Percentiles rank a stretch among this genome's conserved stretches.
phyloP scores from a whole-genome alignment of 2,113 vertebrate genomes.

The Rynchops niger region DNA sequence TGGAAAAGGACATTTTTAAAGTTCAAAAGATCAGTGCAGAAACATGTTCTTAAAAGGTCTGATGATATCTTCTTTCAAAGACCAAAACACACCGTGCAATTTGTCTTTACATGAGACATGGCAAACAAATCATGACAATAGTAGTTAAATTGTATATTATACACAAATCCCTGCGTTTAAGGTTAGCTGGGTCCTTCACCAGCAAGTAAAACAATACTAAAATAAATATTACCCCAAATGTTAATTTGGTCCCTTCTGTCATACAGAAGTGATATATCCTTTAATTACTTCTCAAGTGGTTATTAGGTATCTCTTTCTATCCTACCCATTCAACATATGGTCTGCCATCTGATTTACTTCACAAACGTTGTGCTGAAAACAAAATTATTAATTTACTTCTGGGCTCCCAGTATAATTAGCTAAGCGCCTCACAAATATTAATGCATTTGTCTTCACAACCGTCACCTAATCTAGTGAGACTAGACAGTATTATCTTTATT shows the following conservation, averaged over 20 bases:
- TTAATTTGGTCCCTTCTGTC: background rate
- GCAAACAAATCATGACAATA: background rate
- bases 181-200: background rate
- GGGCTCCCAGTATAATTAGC: background rate
- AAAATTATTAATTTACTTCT: constrained; percentile 5
- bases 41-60: background rate
- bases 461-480: background rate
- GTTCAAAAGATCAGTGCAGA: background rate
- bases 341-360: background rate
- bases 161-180: background rate
- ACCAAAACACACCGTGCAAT: background rate
- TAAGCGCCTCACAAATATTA: constrained; percentile 3
- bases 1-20: background rate
- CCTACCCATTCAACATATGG: background rate
- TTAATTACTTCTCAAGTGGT: background rate
- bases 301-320: background rate
- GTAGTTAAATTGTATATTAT: background rate
- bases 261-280: background rate
- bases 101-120: background rate
- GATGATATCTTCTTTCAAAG: background rate
- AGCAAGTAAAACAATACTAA: background rate
- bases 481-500: background rate
- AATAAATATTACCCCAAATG: background rate
- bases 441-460: constrained; percentile 3
- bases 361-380: background rate